A percentile compares a stretch with the other conserved stretches of the same genome.
These are phyloP conservation scores for Gadopsis bispinosus DNA, from an alignment of 2,797 vertebrate species.

Conservation along the genomic window DNA sequence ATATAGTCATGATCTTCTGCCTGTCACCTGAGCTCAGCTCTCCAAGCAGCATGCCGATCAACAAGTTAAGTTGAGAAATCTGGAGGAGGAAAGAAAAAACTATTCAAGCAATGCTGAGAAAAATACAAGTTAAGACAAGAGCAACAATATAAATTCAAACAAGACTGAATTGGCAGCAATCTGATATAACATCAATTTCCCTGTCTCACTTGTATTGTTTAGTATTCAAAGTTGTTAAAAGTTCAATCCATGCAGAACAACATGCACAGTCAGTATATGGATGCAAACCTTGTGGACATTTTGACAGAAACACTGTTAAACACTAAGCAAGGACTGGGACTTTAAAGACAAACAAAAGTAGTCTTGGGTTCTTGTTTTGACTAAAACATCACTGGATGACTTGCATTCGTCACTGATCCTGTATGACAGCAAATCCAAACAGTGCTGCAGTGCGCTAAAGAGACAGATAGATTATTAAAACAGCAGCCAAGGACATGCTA, in stretches of 20 bases:
- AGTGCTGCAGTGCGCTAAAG: slow-evolving; percentile 60
- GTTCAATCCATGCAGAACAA: slow-evolving; percentile 7
- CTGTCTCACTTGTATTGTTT: slow-evolving; percentile 10
- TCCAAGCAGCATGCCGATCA: slow-evolving; percentile 87
- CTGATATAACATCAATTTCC: neutral
- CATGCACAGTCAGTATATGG: neutral
- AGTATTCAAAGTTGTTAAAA: slow-evolving; percentile 11
- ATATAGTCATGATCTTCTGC: slow-evolving; percentile 91
- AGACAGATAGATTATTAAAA: slow-evolving; percentile 81
- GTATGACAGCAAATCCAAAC: slow-evolving; percentile 79
- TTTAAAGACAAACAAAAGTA: slow-evolving; percentile 57
- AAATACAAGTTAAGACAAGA: slow-evolving; percentile 1
- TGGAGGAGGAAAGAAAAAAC: slow-evolving; percentile 51
- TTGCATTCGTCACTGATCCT: slow-evolving; percentile 72
- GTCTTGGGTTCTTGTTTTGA: slow-evolving; percentile 59
- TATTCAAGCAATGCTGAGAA: neutral
- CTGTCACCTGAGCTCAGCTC: slow-evolving; percentile 84
- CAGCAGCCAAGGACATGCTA: slow-evolving; percentile 81
- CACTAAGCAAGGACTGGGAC: neutral
- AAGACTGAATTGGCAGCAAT: neutral
- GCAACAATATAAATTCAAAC: slow-evolving; percentile 45
- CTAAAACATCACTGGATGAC: slow-evolving; percentile 67
- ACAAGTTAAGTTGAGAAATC: slow-evolving; percentile 87
- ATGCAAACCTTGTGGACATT: neutral
- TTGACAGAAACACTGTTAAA: neutral